These are phyloP conservation scores for Heliornis fulica DNA, from an alignment of 2,113 vertebrate genomes.

Conservation along the genomic window DNA sequence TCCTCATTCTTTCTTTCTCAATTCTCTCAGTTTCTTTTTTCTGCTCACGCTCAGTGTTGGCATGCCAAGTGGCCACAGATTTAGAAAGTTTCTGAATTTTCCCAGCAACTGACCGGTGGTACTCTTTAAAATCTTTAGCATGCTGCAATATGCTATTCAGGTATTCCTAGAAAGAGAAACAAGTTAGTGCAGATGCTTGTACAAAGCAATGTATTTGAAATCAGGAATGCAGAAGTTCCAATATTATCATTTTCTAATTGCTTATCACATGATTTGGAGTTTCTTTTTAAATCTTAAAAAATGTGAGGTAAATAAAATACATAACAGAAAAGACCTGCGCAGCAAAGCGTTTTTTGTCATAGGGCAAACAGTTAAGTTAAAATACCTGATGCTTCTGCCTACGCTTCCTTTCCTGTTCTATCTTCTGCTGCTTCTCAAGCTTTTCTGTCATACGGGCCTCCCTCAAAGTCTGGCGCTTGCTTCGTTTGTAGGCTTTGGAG, in stretches of 20 bases:
- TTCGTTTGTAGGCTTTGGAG: constrained; percentile 96
- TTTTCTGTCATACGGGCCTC: constrained; percentile 99
- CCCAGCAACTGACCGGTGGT: constrained; percentile 92
- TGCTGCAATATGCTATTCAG: constrained; percentile 98
- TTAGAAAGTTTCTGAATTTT: constrained; percentile 96
- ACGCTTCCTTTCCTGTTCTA: constrained; percentile 96
- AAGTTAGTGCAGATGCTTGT: background rate
- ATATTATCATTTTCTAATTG: background rate
- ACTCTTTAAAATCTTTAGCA: constrained; percentile 99
- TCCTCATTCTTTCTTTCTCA: constrained; percentile 97
- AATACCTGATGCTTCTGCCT: constrained; percentile 97
- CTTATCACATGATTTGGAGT: fast-evolving
- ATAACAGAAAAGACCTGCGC: background rate
- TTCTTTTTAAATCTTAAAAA: background rate
- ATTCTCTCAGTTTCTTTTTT: constrained; percentile 98
- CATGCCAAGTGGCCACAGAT: constrained; percentile 94
- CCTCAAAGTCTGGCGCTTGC: constrained; percentile 93
- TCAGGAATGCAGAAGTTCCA: background rate
- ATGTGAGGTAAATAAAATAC: background rate
- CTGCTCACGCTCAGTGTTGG: constrained; percentile 96
- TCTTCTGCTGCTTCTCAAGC: constrained; percentile 98
- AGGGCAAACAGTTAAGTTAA: background rate
- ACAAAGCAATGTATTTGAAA: background rate
- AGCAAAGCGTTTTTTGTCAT: background rate
- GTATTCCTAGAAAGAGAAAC: constrained; percentile 84